phyloP scores from a whole-genome alignment of 1,140 invertebrate species.

The Procambarus clarkii region DNA sequence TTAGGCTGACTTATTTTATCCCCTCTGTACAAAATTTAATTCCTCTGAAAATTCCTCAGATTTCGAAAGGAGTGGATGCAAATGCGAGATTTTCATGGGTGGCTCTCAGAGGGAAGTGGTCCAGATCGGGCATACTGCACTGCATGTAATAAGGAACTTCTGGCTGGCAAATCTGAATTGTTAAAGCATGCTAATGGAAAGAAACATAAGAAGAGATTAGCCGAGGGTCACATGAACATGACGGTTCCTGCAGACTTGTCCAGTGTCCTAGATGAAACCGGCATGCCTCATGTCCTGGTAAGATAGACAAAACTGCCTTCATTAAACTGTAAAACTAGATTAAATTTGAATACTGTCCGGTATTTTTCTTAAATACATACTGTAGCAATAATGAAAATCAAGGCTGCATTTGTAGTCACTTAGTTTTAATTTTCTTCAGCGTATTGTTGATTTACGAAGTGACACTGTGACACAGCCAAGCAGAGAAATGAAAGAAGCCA shows the following conservation, averaged over 20 bases:
- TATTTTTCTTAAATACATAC: no score
- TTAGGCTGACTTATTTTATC: no score
- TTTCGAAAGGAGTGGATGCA: slow-evolving; percentile 27
- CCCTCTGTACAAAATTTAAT: not conserved
- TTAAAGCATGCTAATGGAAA: slow-evolving; percentile 28
- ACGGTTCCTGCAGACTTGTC: not conserved
- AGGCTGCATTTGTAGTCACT: not conserved
- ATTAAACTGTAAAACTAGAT: not conserved
- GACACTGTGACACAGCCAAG: slow-evolving; percentile 88
- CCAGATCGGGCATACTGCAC: slow-evolving; percentile 5
- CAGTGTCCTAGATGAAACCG: slow-evolving; percentile 30
- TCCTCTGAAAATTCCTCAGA: not conserved
- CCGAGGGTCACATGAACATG: not conserved
- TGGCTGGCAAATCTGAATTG: slow-evolving; percentile 41
- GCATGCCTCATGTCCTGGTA: slow-evolving; percentile 34
- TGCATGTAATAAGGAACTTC: slow-evolving; percentile 5
- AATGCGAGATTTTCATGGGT: not conserved
- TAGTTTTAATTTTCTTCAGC: slow-evolving; percentile 23
- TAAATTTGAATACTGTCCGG: not conserved
- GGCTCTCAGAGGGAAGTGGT: slow-evolving; percentile 6
- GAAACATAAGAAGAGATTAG: slow-evolving; percentile 27
- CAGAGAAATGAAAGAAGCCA: slow-evolving; percentile 88
- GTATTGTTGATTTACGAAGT: slow-evolving; percentile 82
- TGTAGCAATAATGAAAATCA: not conserved
- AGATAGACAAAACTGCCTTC: not conserved